These are phyloP conservation scores for Amaurobius ferox DNA, from an alignment of 2,888 invertebrate genomes.

Conservation along the genomic window DNA sequence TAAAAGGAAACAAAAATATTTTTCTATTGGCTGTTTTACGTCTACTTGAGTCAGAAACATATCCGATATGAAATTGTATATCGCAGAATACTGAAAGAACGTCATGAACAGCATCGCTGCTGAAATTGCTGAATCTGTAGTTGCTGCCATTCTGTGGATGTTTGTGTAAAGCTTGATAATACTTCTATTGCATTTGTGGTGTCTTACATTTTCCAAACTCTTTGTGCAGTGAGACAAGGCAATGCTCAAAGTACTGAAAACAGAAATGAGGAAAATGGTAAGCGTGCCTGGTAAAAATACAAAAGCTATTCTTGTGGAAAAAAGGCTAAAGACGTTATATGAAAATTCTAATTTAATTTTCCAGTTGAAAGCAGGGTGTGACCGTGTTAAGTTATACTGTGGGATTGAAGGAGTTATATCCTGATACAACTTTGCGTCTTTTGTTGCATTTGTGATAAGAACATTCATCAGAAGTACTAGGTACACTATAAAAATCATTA, in stretches of 20 bases:
- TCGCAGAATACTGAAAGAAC: background rate
- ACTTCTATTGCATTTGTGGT: background rate
- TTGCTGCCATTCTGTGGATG: background rate
- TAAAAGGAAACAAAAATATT: background rate
- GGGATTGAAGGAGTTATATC: too few relatives aligned
- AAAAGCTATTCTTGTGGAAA: background rate
- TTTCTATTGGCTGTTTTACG: background rate
- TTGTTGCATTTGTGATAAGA: too few relatives aligned
- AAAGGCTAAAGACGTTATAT: too few relatives aligned
- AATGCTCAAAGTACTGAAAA: background rate
- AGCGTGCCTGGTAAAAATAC: background rate
- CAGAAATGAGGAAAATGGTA: background rate
- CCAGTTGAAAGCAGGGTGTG: too few relatives aligned
- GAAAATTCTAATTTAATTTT: too few relatives aligned
- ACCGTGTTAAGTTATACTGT: too few relatives aligned
- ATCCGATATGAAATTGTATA: background rate
- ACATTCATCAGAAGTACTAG: too few relatives aligned
- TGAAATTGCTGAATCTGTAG: background rate
- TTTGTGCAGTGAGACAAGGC: background rate
- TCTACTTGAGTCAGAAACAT: background rate
- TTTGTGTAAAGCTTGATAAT: background rate
- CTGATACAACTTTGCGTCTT: too few relatives aligned
- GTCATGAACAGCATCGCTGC: background rate
- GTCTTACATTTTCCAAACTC: background rate
- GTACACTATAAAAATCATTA: too few relatives aligned